Percentiles rank a stretch among this genome's conserved stretches.
These are phyloP conservation scores for Pogoniulus pusillus DNA, from an alignment of 2,797 vertebrate species.

Conservation along the genomic window DNA sequence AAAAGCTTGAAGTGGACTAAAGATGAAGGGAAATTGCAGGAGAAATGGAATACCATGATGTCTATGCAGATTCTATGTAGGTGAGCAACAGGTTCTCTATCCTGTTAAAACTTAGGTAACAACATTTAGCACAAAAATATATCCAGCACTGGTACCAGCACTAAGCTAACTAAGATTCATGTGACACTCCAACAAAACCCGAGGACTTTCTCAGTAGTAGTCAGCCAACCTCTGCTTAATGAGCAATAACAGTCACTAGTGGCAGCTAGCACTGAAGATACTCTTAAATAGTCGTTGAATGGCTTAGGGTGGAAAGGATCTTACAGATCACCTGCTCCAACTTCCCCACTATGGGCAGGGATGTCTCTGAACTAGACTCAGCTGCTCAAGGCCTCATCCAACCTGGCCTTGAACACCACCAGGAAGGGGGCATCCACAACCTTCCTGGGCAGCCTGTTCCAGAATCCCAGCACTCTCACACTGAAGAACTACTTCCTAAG, in stretches of 20 bases:
- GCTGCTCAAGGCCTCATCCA: no score
- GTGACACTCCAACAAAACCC: not conserved
- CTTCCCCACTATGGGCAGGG: no score
- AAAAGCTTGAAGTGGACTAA: not conserved
- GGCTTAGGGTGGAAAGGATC: no score
- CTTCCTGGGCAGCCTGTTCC: no score
- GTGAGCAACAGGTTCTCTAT: rapidly evolving
- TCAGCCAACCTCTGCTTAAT: not conserved
- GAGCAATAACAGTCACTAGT: not conserved
- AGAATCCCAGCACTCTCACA: no score
- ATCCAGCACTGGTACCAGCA: not conserved
- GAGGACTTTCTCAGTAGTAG: not conserved
- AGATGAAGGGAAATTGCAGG: not conserved
- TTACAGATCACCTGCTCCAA: no score
- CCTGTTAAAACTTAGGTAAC: not conserved
- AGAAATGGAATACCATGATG: not conserved
- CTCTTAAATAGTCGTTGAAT: not conserved
- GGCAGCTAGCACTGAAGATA: not conserved
- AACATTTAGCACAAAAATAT: not conserved
- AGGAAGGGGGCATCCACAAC: no score
- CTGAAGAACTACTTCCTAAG: no score
- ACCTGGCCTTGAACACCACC: no score
- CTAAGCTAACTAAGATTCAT: not conserved
- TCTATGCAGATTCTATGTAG: not conserved
- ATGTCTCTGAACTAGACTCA: no score